Base-by-base conservation (phyloP, 1,140 invertebrate genomes). In the Drosophila kikkawai region DNA sequence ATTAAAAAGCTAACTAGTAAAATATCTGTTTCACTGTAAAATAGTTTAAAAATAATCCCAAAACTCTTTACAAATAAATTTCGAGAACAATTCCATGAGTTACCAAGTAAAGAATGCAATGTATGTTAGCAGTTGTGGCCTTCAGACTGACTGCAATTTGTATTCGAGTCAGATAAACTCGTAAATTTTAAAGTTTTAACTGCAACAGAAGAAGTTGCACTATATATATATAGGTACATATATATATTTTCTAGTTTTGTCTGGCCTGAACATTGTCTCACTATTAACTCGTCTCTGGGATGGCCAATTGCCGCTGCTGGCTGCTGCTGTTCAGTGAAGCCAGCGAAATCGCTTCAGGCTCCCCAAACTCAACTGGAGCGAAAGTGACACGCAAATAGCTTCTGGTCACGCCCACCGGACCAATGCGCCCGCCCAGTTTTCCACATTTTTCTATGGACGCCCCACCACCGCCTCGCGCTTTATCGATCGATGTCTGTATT, bases 311-410 rank as follows among this genome's bases (percentile, higher is more conserved):
- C 19, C 58, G 37, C 37, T 29, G 26, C 26, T 41, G 50, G 37
- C 57, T 80, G 83, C 51, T 29, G 48, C 9, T 50, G 47, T 12
- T 66, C 77, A 88, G 60, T 80, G 80, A 88, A 83, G 70, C 80
- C 77, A 66, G 76, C 66, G 73, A 53, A 75, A 68, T 64, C 51
- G 50, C 58, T 73, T 37, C 45, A 45, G 64, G 65, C 61, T 55
- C 22, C 45, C 32, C 51, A 29, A 48, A 42, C 65, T 70, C 80
- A 84, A 82, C 64, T 79, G 75, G 42, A 86, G 82, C 82, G 82
- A 79, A 74, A 78, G 64, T 65, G 59, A 48, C 65, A 88, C 84
- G 84, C 84, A 88, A 88, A 88, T 88, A 81, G 80, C 79, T 45
- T 26, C 55, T 50, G 69, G 67, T 34, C 55, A 48, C 45, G 53